These are phyloP conservation scores for Hiodon alosoides DNA, from an alignment of 2,113 vertebrate species.

Conservation along the genomic window DNA sequence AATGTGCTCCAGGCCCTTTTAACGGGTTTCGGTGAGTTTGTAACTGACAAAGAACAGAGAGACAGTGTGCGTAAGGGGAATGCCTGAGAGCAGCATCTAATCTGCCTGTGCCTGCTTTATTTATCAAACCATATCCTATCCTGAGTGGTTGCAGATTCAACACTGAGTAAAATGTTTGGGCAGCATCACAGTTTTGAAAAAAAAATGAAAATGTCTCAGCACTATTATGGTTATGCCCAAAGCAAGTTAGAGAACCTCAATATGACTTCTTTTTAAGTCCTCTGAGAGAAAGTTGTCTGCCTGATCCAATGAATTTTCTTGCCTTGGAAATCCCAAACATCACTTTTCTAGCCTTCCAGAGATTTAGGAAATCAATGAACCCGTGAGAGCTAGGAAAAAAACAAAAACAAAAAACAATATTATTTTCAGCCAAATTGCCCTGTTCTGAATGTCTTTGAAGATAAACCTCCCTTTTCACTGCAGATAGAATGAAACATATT, in stretches of 20 bases:
- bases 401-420: slow-evolving; percentile 11
- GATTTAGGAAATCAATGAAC: slow-evolving; percentile 20
- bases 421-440: slow-evolving; percentile 15
- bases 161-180: slow-evolving; percentile 8
- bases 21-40: neutral
- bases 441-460: neutral
- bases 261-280: slow-evolving; percentile 14
- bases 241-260: slow-evolving; percentile 4
- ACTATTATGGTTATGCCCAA: neutral
- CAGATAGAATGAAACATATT: slow-evolving; percentile 19
- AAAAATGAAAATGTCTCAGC: slow-evolving; percentile 24
- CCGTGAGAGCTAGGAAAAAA: slow-evolving; percentile 14
- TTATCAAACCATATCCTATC: slow-evolving; percentile 16
- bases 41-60: slow-evolving; percentile 27
- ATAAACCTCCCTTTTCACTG: neutral
- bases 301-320: slow-evolving; percentile 23
- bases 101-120: slow-evolving; percentile 11
- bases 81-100: slow-evolving; percentile 8
- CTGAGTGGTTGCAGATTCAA: slow-evolving; percentile 4
- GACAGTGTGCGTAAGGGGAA: neutral
- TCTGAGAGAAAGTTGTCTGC: slow-evolving; percentile 20
- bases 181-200: slow-evolving; percentile 24
- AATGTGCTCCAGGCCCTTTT: neutral
- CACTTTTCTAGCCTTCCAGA: slow-evolving; percentile 17
- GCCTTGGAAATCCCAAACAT: slow-evolving; percentile 18